Conservation (phyloP, 2,113 vertebrate genomes). For the Macrotis lagotis region DNA sequence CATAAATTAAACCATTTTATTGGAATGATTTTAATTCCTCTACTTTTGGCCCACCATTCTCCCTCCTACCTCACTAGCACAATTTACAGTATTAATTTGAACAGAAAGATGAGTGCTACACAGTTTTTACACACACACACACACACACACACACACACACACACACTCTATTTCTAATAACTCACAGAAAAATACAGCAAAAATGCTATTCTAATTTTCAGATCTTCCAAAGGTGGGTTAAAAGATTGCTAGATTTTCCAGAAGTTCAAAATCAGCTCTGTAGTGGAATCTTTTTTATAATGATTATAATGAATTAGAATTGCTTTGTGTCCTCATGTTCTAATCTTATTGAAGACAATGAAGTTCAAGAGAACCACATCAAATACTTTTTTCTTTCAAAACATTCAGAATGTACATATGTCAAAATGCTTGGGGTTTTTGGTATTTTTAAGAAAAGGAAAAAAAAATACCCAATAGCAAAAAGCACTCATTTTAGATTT, state of each 20-base stretch:
- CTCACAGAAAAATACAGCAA: slow-evolving; percentile 46
- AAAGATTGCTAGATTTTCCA: slow-evolving; percentile 53
- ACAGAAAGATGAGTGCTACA: slow-evolving; percentile 72
- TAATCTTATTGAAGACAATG: slow-evolving; percentile 69
- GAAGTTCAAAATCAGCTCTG: slow-evolving; percentile 53
- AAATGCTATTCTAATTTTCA: slow-evolving; percentile 50
- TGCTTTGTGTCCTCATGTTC: slow-evolving; percentile 57
- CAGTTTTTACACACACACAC: slow-evolving; percentile 67
- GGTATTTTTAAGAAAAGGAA: neutral
- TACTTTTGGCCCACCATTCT: slow-evolving; percentile 67
- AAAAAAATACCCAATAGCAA: neutral
- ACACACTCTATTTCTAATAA: slow-evolving; percentile 28
- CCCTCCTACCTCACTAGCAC: slow-evolving; percentile 75
- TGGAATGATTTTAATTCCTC: slow-evolving; percentile 87
- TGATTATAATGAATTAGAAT: slow-evolving; percentile 68
- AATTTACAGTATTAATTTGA: slow-evolving; percentile 83
- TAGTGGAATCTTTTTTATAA: slow-evolving; percentile 60
- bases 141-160: neutral
- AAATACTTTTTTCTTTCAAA: slow-evolving; percentile 44
- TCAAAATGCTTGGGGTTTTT: slow-evolving; percentile 62
- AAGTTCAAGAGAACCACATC: slow-evolving; percentile 54
- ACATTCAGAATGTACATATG: slow-evolving; percentile 46
- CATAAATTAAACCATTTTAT: slow-evolving; percentile 91
- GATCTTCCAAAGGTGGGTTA: slow-evolving; percentile 54
- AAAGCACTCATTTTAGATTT: slow-evolving; percentile 51